phyloP scores from a whole-genome alignment of 2,113 vertebrate species.

The Turnix velox region DNA sequence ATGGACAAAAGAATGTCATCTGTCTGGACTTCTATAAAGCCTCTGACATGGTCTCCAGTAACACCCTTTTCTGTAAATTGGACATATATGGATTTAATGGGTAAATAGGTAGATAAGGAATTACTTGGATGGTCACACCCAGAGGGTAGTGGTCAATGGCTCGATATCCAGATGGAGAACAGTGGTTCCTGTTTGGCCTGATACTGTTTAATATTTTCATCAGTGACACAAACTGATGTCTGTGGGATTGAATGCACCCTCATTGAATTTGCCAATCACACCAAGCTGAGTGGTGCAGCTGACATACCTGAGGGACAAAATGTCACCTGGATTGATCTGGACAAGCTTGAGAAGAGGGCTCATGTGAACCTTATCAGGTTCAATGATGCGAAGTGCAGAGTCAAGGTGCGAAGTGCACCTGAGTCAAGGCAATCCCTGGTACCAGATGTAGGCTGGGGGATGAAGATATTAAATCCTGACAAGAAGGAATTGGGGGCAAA shows the following conservation, averaged over 20 bases:
- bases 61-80: not conserved
- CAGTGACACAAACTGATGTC: not conserved
- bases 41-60: not conserved
- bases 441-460: not conserved
- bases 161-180: not conserved
- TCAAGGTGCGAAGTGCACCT: too few relatives aligned
- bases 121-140: not conserved
- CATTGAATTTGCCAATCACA: not conserved
- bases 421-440: not conserved
- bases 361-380: not conserved
- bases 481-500: not conserved
- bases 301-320: not conserved
- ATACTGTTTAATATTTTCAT: not conserved
- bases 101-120: not conserved
- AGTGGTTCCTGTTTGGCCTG: not conserved
- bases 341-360: not conserved
- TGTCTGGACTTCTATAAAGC: not conserved
- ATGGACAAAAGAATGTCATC: not conserved
- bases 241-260: not conserved
- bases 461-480: not conserved
- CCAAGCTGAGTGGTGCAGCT: not conserved
- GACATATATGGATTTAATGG: not conserved
- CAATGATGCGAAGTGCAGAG: not conserved
- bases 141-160: not conserved
- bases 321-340: not conserved